phyloP scores from a whole-genome alignment of 2,113 vertebrate species.

The Bos taurus region ARS-UCD2.0 NC_037330.1:45288501-45289000 shows the following conservation, averaged over 20 bases:
- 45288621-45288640: not conserved
- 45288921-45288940: not conserved
- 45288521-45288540: slow-evolving; percentile 11
- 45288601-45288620: not conserved
- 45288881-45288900: not conserved
- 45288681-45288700: slow-evolving; percentile 32
- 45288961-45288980: not conserved
- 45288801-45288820: not conserved
- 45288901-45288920: not conserved
- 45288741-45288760: not conserved
- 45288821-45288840: not conserved
- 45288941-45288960: not conserved
- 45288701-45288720: slow-evolving; percentile 37
- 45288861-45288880: not conserved
- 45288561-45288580: not conserved
- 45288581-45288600: not conserved
- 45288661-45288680: slow-evolving; percentile 11
- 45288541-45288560: not conserved
- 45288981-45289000: not conserved
- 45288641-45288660: not conserved
- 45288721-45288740: slow-evolving; percentile 28
- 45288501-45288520: not conserved
- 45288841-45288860: not conserved
- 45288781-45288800: slow-evolving; percentile 12
- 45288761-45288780: not conserved